Conservation (phyloP, 2,888 invertebrate species). For the Graphium colonna region DNA sequence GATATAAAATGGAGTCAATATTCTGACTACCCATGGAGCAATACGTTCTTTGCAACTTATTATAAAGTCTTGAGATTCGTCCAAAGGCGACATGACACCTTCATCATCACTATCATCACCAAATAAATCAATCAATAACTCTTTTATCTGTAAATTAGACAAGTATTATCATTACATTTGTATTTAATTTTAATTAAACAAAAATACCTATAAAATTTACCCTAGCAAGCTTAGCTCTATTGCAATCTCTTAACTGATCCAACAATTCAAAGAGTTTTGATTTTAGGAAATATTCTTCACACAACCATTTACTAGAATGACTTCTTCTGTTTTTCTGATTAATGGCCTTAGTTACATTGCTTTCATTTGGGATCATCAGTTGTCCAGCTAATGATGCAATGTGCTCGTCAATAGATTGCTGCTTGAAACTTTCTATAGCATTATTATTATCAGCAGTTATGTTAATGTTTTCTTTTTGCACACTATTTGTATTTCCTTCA, state of each 20-base stretch:
- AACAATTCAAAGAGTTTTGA: constrained; percentile 57
- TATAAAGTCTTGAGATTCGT: constrained; percentile 73
- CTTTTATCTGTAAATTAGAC: constrained; percentile 68
- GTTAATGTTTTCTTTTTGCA: no score
- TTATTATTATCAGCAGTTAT: no score
- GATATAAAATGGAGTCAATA: constrained; percentile 82
- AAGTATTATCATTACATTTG: no score
- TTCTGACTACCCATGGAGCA: constrained; percentile 82
- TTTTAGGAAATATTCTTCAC: constrained; percentile 69
- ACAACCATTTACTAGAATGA: constrained; percentile 61
- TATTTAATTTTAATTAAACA: no score
- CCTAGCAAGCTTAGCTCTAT: constrained; percentile 56
- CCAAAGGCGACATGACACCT: constrained; percentile 71
- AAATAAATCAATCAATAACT: constrained; percentile 63
- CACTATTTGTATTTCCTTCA: constrained; percentile 36
- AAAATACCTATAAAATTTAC: no score
- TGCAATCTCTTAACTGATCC: constrained; percentile 61
- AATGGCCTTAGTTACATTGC: constrained; percentile 32
- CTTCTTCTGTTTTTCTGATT: constrained; percentile 36
- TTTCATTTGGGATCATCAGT: constrained; percentile 41
- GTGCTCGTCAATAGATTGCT: constrained; percentile 55
- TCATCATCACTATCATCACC: constrained; percentile 77
- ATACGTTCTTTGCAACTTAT: constrained; percentile 78
- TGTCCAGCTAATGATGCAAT: constrained; percentile 53
- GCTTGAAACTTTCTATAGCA: constrained; percentile 34